Base-by-base conservation (phyloP, 92 coral and sea anemone genomes). In the Muricea muricata region DNA sequence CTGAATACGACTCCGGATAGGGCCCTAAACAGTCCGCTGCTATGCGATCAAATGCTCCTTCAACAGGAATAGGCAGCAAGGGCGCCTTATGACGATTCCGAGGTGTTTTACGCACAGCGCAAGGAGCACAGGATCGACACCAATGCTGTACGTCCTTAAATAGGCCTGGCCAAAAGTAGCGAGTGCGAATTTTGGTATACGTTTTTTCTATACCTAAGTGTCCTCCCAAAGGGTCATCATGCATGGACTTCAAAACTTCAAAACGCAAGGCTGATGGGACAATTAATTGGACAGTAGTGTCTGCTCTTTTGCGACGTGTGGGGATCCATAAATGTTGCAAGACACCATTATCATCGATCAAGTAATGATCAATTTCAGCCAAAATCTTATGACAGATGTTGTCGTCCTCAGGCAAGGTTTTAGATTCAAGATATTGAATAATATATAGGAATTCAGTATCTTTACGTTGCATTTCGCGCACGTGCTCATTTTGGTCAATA, bases 1-100 rank as follows among this genome's bases (percentile, higher is more conserved):
- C 97, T 20, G 84, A 48, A 23, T 57, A 54, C 25, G 93, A 86
- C 20, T 70, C 87, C 2, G 87, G 85, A n/a, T 88, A 86, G 0
- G 97, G 94, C 13, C 97, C 93, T 28, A 90, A 18, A 52, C 95
- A 89, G 69, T 92, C 91, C 1, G 89, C 87, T 0, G 85, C 91
- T 10, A 82, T 81, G n/a, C 91, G 83, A 9, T 88, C 89, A 35
- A 85, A 85, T n/a, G 84, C 78, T 12, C 84, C 88, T 20, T 84
- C 88, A 0, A 84, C 88, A 57, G 88, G 81, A 3, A 84, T 68
- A 15, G 83, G 83, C 18, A 84, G 25, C 7, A 84, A 57, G 15
- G 88, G 88, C 25, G 83, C 83, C 3, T 60, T 15, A 0, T 25
- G 60, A 0, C 56, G 42, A 75, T 75, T 76, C 15, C 73, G 65